phyloP scores from a whole-genome alignment of 2,113 vertebrate genomes.

The Serinus canaria region DNA sequence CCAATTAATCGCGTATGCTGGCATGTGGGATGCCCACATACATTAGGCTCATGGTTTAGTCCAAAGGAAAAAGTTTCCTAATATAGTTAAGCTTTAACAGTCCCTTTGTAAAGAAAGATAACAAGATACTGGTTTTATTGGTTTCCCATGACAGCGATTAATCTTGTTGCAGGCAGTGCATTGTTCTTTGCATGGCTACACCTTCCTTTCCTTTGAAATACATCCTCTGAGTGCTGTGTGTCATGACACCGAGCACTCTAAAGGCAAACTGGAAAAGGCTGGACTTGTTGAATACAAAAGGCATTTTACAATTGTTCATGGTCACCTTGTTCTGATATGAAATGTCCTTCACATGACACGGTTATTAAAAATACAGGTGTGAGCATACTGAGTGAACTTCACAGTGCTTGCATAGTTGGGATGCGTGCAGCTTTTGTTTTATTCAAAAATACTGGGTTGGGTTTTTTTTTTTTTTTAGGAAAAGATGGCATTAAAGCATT shows the following conservation, averaged over 20 bases:
- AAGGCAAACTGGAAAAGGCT: constrained; percentile 11
- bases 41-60: constrained; percentile 7
- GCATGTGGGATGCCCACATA: constrained; percentile 22
- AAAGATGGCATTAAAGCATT: background rate
- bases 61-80: constrained; percentile 59
- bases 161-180: background rate
- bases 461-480: background rate
- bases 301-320: background rate
- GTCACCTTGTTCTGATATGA: constrained; percentile 25
- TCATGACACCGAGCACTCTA: background rate
- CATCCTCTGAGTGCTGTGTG: background rate
- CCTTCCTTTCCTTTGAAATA: constrained; percentile 25
- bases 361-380: constrained; percentile 5
- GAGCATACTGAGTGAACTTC: background rate
- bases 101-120: constrained; percentile 44
- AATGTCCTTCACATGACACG: background rate
- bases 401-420: background rate
- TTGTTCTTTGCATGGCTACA: constrained; percentile 30
- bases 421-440: background rate
- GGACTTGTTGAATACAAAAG: constrained; percentile 4
- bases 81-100: constrained; percentile 58
- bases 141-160: background rate
- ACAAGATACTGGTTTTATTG: constrained; percentile 30
- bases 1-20: constrained; percentile 33
- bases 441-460: background rate